Evolutionary conservation across 2,888 invertebrate species (phyloP), one percentile per base, ranked within the genome.

Genomic region (Epirrita christyi): DNA sequence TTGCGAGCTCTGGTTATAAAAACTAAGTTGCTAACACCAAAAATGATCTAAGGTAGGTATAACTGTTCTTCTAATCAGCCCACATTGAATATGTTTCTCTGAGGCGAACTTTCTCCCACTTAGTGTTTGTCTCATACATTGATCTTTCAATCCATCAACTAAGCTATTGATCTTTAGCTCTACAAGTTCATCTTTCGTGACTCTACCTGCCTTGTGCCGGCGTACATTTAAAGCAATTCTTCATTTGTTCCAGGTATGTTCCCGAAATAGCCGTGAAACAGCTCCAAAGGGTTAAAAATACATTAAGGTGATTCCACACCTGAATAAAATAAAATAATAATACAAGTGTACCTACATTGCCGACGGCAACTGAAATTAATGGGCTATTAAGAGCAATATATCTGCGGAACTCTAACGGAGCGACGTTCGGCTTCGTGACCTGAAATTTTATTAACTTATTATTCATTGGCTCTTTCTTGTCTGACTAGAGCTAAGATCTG

Each of bases 391-490:
- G 48, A 47, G 56, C 58, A 53, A 61, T 63, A 64, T 60, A 55
- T 53, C 64, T 44, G 40, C 47, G 59, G 45, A 46, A 32, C 60
- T 55, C 37, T 59, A 47, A 59, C 61, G 59, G 53, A 60, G 55
- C 58, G 52, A 59, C 59, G 55, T 55, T 65, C 62, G 58, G 47
- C 63, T 55, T 64, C 73, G 73, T 75, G 75, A 75, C 68, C 61
- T 46, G 72, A 63, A 71, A 68, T 58, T 64, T 55, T 63, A 71
- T 68, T 46, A 59, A 60, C 49, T 50, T 58, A 72, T 72, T 55
- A 59, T 55, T 59, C 59, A 59, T 43, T 50, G 54, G 46, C 50
- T 47, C 43, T 38, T 38, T 49, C 38, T 34, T 47, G 41, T 45
- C 53, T 41, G 48, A 34, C 27, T 27, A 3, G 38, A 42, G 21